phyloP scores from a whole-genome alignment of 1,140 invertebrate genomes.

The Tribolium madens region DNA sequence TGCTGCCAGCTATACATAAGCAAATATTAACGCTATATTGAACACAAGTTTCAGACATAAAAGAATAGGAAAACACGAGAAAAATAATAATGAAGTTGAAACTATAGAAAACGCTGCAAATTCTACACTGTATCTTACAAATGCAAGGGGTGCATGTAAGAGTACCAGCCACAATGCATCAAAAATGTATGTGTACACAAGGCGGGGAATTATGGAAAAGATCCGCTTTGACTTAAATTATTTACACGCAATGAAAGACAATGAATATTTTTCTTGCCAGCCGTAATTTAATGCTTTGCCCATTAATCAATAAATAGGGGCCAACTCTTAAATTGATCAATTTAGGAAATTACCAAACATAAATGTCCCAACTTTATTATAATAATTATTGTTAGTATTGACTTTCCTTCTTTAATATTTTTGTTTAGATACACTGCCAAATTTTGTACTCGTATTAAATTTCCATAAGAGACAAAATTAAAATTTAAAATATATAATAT shows the following conservation, averaged over 20 bases:
- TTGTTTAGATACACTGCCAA: no score
- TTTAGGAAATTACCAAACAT: neutral
- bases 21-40: constrained; percentile 29
- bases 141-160: constrained; percentile 4
- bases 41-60: constrained; percentile 4
- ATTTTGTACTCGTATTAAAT: no score
- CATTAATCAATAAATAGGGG: neutral
- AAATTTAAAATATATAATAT: no score
- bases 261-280: neutral
- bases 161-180: neutral
- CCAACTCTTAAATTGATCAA: neutral
- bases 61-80: neutral
- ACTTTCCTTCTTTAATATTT: no score
- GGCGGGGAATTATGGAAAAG: neutral
- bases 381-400: neutral
- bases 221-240: neutral
- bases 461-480: no score
- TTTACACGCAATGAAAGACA: neutral
- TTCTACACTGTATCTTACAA: neutral
- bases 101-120: constrained; percentile 13
- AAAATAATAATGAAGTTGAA: constrained; percentile 20
- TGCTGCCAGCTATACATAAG: neutral
- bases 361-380: neutral
- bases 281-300: neutral
- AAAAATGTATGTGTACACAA: neutral